Percentiles rank a stretch among this genome's conserved stretches.
phyloP scores from a whole-genome alignment of 2,888 invertebrate genomes.

The Litoditis marina region DNA sequence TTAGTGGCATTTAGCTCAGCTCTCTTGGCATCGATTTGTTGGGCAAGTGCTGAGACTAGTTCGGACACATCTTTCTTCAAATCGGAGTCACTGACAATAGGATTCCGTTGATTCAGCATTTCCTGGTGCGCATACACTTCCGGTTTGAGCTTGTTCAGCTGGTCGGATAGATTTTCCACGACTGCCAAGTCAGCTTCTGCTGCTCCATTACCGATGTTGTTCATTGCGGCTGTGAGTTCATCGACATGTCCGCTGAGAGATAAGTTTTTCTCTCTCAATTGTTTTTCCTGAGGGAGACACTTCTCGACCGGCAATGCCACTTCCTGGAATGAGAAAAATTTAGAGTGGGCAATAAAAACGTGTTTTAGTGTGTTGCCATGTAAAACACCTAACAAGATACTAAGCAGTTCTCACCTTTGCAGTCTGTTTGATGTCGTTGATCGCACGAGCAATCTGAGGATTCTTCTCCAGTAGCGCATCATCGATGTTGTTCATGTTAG shows the following conservation, averaged over 20 bases:
- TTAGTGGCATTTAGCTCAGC: no score
- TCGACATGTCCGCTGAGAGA: constrained; percentile 6
- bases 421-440: constrained; percentile 29
- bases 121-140: constrained; percentile 18
- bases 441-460: constrained; percentile 27
- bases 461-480: constrained; percentile 13
- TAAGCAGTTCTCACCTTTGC: constrained; percentile 13
- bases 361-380: no score
- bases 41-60: no score
- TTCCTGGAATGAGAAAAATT: no score
- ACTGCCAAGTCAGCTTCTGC: constrained; percentile 22
- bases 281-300: constrained; percentile 7
- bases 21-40: no score
- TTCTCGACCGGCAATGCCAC: constrained; percentile 18
- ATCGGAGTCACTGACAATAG: constrained; percentile 22
- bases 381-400: no score
- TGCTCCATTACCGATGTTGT: background rate
- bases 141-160: constrained; percentile 20
- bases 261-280: constrained; percentile 12
- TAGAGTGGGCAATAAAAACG: no score
- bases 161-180: constrained; percentile 23
- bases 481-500: constrained; percentile 6
- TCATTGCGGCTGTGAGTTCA: constrained; percentile 1
- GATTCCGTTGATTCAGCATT: constrained; percentile 8
- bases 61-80: no score